A percentile compares a stretch with the other conserved stretches of the same genome.
Evolutionary conservation across 2,888 invertebrate species (phyloP).

Genomic region (Conomelus anceps): DNA sequence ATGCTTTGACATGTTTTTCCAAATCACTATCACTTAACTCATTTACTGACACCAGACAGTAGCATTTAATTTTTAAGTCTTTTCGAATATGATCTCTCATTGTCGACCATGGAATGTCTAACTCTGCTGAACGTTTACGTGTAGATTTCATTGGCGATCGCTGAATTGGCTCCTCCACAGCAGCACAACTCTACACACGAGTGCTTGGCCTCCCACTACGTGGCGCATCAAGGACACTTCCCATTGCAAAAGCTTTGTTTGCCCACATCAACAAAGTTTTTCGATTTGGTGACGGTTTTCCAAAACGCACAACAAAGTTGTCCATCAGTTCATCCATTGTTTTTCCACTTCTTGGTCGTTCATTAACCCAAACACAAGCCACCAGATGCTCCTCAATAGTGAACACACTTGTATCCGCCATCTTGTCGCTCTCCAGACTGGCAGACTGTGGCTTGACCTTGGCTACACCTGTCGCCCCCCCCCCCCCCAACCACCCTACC

Average conservation of each 20-base stretch:
- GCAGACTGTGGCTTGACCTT: no score
- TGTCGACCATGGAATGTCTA: not conserved
- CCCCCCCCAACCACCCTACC: no score
- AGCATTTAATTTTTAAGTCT: not conserved
- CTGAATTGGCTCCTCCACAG: not conserved
- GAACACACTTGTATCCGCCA: no score
- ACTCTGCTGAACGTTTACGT: not conserved
- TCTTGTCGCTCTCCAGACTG: no score
- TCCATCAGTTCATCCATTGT: no score
- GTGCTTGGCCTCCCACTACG: not conserved
- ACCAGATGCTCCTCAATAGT: no score
- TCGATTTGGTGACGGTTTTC: not conserved
- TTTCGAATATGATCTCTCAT: not conserved
- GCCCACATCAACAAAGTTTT: not conserved
- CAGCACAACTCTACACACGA: not conserved
- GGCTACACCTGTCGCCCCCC: no score
- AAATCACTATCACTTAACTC: no score
- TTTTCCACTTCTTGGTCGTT: no score
- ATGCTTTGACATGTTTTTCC: slow-evolving; percentile 39
- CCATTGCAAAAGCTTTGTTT: not conserved
- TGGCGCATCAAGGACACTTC: not conserved
- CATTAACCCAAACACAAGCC: no score
- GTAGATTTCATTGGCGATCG: not conserved
- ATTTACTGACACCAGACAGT: not conserved
- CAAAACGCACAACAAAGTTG: no score